phyloP scores from a whole-genome alignment of 2,113 vertebrate genomes.

The Cebidichthys violaceus region DNA sequence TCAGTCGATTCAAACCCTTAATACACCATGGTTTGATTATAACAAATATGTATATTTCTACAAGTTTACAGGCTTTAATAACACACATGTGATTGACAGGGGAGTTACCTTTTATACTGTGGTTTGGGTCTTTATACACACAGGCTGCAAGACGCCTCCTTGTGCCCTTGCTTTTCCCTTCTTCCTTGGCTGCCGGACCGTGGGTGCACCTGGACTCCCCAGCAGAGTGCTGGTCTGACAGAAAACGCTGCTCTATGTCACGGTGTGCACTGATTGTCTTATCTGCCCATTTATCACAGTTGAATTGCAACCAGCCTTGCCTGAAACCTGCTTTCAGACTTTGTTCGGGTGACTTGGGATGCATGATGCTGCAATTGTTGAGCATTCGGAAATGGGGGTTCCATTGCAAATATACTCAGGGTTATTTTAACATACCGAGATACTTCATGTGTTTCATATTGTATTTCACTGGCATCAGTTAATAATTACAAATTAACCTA shows the following conservation, averaged over 20 bases:
- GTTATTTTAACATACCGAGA: constrained; percentile 60
- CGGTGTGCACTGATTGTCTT: constrained; percentile 98
- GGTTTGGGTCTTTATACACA: constrained; percentile 62
- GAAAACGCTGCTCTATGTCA: constrained; percentile 83
- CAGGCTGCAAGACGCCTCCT: constrained; percentile 50
- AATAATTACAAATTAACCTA: constrained; percentile 58
- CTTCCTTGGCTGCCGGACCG: constrained; percentile 54
- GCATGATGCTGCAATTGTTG: constrained; percentile 87
- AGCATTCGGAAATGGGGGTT: constrained; percentile 79
- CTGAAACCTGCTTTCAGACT: constrained; percentile 93
- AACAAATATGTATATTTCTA: constrained; percentile 5
- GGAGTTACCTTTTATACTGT: constrained; percentile 43
- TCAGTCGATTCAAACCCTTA: constrained; percentile 27
- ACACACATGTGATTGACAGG: constrained; percentile 1
- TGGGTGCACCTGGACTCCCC: constrained; percentile 65
- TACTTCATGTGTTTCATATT: constrained; percentile 41
- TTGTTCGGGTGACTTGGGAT: constrained; percentile 86
- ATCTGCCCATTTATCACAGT: constrained; percentile 99
- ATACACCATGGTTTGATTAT: background rate
- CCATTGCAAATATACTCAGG: constrained; percentile 77
- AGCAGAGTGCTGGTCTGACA: constrained; percentile 69
- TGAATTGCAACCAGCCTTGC: constrained; percentile 99
- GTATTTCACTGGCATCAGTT: constrained; percentile 49
- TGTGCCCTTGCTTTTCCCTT: constrained; percentile 42
- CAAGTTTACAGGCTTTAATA: constrained; percentile 40